Evolutionary conservation across 2,113 vertebrate species (phyloP).

Genomic region (Arothron firmamentum): DNA sequence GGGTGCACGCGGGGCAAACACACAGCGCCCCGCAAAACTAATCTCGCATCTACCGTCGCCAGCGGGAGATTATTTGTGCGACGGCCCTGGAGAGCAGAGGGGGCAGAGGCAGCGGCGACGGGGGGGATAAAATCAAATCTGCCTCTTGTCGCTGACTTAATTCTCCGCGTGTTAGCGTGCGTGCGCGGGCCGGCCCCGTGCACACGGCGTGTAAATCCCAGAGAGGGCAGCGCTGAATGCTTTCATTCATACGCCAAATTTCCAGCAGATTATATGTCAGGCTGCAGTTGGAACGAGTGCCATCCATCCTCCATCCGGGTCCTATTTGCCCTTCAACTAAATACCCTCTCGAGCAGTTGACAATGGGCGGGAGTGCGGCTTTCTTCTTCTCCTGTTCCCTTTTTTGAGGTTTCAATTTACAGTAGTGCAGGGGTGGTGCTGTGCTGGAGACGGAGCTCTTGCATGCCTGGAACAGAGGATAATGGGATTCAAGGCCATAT

Average conservation of each 20-base stretch:
- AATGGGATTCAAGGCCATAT: slow-evolving; percentile 61
- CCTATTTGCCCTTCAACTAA: slow-evolving; percentile 51
- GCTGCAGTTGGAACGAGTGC: slow-evolving; percentile 27
- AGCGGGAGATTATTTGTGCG: slow-evolving; percentile 49
- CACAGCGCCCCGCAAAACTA: slow-evolving; percentile 46
- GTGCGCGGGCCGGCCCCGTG: slow-evolving; percentile 5
- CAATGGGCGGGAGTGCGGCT: slow-evolving; percentile 6
- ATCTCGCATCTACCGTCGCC: slow-evolving; percentile 57
- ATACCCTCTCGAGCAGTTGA: slow-evolving; percentile 40
- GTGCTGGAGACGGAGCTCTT: slow-evolving; percentile 42
- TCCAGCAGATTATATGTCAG: slow-evolving; percentile 11
- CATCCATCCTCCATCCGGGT: slow-evolving; percentile 25
- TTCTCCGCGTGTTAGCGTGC: slow-evolving; percentile 38
- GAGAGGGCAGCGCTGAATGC: slow-evolving; percentile 20
- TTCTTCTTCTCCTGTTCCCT: slow-evolving; percentile 3
- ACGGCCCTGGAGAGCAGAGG: slow-evolving; percentile 34
- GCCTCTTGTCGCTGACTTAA: slow-evolving; percentile 52
- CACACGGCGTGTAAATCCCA: background rate
- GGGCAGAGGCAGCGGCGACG: background rate
- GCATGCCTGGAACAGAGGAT: slow-evolving; percentile 44
- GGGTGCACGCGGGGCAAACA: slow-evolving; percentile 28
- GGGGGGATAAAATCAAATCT: slow-evolving; percentile 60
- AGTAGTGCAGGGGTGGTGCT: slow-evolving; percentile 31
- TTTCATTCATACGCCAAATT: slow-evolving; percentile 32
- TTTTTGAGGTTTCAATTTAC: background rate